phyloP scores from a whole-genome alignment of 2,797 vertebrate genomes.

The Lacerta bilineata region DNA sequence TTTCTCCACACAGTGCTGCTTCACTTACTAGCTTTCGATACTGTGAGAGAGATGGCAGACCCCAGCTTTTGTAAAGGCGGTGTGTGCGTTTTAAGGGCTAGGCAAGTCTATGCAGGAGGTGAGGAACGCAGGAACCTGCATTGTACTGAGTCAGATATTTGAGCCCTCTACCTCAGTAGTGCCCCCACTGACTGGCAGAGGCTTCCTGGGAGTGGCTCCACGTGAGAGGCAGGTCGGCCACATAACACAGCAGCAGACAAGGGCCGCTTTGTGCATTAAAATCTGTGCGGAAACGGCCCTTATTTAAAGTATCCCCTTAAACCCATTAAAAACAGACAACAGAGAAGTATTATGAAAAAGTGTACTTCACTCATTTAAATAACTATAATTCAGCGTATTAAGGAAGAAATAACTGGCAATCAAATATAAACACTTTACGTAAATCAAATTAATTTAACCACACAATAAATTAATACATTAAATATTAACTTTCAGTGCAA shows the following conservation, averaged over 20 bases:
- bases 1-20: too few species aligned
- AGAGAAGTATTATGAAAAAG: constrained; percentile 50
- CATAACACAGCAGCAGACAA: too few species aligned
- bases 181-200: too few species aligned
- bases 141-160: too few species aligned
- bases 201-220: too few species aligned
- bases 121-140: too few species aligned
- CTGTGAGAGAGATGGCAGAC: too few species aligned
- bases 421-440: constrained; percentile 76
- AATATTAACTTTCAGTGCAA: constrained; percentile 88
- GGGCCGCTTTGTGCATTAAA: background rate
- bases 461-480: constrained; percentile 88
- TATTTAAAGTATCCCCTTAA: background rate
- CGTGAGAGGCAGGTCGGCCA: background rate
- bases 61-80: too few species aligned
- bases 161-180: too few species aligned
- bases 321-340: background rate
- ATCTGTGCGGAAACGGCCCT: background rate
- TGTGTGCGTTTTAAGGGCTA: too few species aligned
- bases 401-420: constrained; percentile 66
- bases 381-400: constrained; percentile 72
- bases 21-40: too few species aligned
- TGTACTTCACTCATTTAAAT: constrained; percentile 76
- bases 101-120: too few species aligned
- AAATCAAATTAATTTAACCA: constrained; percentile 86